Evolutionary conservation across 2,797 vertebrate species (phyloP), one percentile per base, ranked within the genome.

Genomic region (Myotis vivesi): DNA sequence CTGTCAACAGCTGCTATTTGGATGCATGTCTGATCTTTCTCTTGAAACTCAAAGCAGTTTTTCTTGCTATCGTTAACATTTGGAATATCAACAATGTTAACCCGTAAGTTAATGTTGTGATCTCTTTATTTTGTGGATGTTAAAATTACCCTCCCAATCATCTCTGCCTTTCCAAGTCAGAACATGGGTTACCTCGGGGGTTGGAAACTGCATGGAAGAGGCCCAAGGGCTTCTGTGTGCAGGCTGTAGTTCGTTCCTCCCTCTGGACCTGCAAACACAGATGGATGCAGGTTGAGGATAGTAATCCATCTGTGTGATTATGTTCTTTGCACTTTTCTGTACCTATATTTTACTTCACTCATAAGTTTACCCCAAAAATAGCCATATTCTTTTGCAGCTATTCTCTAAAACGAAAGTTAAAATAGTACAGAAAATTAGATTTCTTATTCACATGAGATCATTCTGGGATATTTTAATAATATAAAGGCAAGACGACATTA

Each of bases 401-500:
- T 44, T 94, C 94, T 77, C 69, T 69, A 85, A 96, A 92, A 84
- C 22, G 69, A 75, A 79, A 83, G 57, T 86, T 75, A 79, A 81
- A 85, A 84, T 82, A 72, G 36, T 57, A 79, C 23, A 84, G 75
- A 87, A 75, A 91, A 92, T 91, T 83, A 89, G 51, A 75, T 71
- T 93, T 86, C 51, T 82, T 84, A 89, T 66, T 83, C 44, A 81
- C 12, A 6, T 91, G 89, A 89, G 44, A 82, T 77, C 28, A 64
- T 92, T 85, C 68, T 89, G 19, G 33, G 38, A 57, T 77, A 84
- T 94, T 94, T 94, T 94, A 94, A 94, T 91, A 91, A 91, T 89
- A 94, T 71, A 87, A 96, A 96, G 91, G 72, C 76, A 97, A 59
- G 91, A 94, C 92, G 51, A 51, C 16, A 94, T 87, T 85, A 96